Evolutionary conservation across 2,797 vertebrate species (phyloP), one percentile per base, ranked within the genome.

Genomic region (Bovichtus diacanthus): DNA sequence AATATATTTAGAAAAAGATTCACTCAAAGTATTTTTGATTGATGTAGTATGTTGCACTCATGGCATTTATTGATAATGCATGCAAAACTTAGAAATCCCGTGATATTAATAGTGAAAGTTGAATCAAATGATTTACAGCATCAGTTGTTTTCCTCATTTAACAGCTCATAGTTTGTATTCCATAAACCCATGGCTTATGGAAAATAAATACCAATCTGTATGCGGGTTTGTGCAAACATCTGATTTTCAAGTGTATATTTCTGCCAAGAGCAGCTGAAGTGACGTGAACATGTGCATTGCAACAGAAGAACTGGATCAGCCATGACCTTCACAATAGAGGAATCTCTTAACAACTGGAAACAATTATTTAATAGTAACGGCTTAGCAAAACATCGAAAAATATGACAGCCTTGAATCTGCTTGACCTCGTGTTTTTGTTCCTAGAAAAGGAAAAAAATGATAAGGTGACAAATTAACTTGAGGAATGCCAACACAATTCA

Each of bases 381-480:
- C 43, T 73, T 50, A 21, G 53, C 25, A 23, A 71, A 46, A 63
- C 25, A 43, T 18, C 31, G 36, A 34, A 36, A 68, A 31, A 36
- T 49, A 39, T 34, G 49, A 63, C 36, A 18, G 29, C 15, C 38
- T 39, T 56, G 50, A 44, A 54, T 58, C 44, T 46, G 41, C 25
- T 38, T 23, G 46, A 71, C 3, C 31, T 19, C 5, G 1, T 27
- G 13, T 13, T 56, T 63, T 49, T 27, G 2, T 23, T 70, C 78
- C 60, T 81, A 73, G 43, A 76, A 72, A 72, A 77, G 46, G 54
- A 75, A 67, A 43, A 59, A 23, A 2, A n/a, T n/a, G 18, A 1
- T 44, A 54, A 46, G 21, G 55, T 43, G 49, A 58, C 25, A 47
- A 68, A 74, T 50, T 3, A 67, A 15, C 31, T 2, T 19, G 18